Evolutionary conservation across 2,797 vertebrate species (phyloP), one percentile per base, ranked within the genome.

Genomic region (Triplophysa yarkandensis): DNA sequence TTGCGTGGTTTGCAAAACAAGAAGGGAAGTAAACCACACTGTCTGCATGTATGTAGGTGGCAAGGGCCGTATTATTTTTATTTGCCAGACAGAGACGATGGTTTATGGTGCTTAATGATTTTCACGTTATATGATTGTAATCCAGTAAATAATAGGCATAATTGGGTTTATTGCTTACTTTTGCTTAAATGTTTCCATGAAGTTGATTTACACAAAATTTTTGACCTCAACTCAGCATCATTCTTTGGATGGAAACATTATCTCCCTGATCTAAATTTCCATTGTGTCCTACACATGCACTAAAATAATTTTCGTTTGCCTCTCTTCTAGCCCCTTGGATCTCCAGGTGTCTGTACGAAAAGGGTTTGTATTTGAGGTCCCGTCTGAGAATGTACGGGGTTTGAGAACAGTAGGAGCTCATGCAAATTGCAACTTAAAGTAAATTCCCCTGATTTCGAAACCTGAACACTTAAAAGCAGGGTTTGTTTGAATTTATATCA

Each of bases 241-340:
- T 28, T 50, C 6, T 41, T 11, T 48, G 3, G 57, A 60, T 19
- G 34, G 3, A 61, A 39, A 52, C 19, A 13, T 50, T 2, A 16
- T 48, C 41, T 50, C 2, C 4, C 10, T 11, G 19, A 60, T 41
- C 9, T 39, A 21, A 19, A 46, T 25, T 28, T 14, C 61, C 36
- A 36, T 30, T 17, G 62, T 61, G 46, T 43, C 62, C 70, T 66
- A 34, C 36, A 30, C 70, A 71, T 1, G 5, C 30, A 25, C 74
- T 36, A 19, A 25, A 44, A 5, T 61, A 34, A 52, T 62, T 80
- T 54, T 39, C 34, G 28, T 44, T 72, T n/a, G 1, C 11, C n/a
- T 32, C 4, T 30, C 57, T 62, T 14, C 21, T 43, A 44, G 39
- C 62, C 73, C 14, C 21, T 76, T 5, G 57, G 41, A 36, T 68